A percentile compares a stretch with the other conserved stretches of the same genome.
These are phyloP conservation scores for Steinernema khuongi DNA, from an alignment of 1,140 invertebrate genomes.

Conservation along the genomic window DNA sequence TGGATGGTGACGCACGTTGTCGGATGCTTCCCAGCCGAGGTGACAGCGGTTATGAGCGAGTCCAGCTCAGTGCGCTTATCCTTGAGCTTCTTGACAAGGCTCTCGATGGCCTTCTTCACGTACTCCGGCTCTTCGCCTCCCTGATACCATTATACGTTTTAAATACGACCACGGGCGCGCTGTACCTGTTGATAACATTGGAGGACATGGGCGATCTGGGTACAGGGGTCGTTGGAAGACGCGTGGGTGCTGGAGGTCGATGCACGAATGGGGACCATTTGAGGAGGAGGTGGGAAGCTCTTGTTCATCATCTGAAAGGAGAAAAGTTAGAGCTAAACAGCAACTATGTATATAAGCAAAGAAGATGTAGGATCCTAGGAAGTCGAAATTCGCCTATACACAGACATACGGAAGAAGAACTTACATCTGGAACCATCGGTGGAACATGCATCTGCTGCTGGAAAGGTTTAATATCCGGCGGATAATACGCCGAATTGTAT, in stretches of 20 bases:
- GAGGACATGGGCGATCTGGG: slow-evolving; percentile 28
- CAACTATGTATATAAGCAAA: no score
- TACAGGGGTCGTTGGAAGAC: slow-evolving; percentile 27
- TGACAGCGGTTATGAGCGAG: slow-evolving; percentile 94
- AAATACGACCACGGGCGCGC: slow-evolving; percentile 67
- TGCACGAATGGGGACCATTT: neutral
- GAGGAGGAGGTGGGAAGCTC: neutral
- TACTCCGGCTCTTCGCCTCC: slow-evolving; percentile 44
- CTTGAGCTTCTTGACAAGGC: slow-evolving; percentile 46
- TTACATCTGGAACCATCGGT: neutral
- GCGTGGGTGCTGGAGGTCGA: neutral
- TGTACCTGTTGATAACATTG: slow-evolving; percentile 68
- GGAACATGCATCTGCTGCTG: neutral
- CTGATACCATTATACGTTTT: slow-evolving; percentile 18
- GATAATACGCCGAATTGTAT: neutral
- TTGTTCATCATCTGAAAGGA: slow-evolving; percentile 2
- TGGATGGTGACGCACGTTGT: slow-evolving; percentile 98
- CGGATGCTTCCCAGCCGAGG: slow-evolving; percentile 92
- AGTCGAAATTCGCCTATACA: no score
- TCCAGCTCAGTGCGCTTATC: slow-evolving; percentile 95
- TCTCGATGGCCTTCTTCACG: slow-evolving; percentile 43
- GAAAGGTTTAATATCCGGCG: neutral
- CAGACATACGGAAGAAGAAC: no score
- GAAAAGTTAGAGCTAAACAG: neutral
- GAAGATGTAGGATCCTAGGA: no score